Conservation (phyloP, 2,113 vertebrate genomes). For the Gopherus flavomarginatus region DNA sequence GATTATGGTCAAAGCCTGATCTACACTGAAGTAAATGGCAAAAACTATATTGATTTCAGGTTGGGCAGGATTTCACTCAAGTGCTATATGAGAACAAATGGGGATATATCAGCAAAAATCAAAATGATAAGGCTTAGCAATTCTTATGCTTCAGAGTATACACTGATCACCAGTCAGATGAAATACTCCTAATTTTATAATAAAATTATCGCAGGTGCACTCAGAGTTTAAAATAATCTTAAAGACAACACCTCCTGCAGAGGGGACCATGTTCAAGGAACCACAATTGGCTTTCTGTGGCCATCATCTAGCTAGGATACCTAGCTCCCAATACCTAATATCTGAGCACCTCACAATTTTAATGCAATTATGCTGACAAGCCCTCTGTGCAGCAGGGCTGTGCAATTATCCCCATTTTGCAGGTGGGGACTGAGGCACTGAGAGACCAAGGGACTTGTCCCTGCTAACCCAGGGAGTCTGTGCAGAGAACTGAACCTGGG, state of each 20-base stretch:
- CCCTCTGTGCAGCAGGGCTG: background rate
- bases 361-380: background rate
- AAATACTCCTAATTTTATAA: background rate
- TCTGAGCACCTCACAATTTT: background rate
- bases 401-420: background rate
- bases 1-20: background rate
- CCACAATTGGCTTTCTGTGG: background rate
- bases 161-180: background rate
- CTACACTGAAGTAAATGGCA: fast-evolving
- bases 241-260: background rate
- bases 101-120: background rate
- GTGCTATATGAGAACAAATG: background rate
- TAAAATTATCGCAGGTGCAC: background rate
- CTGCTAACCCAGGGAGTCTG: background rate
- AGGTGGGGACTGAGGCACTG: background rate
- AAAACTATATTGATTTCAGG: background rate
- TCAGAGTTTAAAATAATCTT: background rate
- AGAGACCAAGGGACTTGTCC: background rate
- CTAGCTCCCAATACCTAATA: background rate
- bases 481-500: background rate
- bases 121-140: background rate
- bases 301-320: background rate
- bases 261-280: background rate
- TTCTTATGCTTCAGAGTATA: background rate
- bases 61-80: background rate